phyloP scores from a whole-genome alignment of 2,113 vertebrate genomes.

The Paramormyrops kingsleyae region DNA sequence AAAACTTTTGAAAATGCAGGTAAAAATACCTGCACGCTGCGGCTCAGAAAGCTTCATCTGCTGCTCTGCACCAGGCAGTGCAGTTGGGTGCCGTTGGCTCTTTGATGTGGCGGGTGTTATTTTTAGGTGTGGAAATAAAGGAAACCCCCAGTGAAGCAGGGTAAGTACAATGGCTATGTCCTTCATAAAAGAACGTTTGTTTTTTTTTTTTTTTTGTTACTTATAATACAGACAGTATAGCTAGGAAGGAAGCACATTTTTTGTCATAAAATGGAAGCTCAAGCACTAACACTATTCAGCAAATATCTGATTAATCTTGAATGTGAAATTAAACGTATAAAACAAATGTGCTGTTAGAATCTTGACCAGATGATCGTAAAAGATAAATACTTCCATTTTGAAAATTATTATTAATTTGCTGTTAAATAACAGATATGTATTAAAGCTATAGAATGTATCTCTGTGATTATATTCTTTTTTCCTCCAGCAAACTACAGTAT shows the following conservation, averaged over 20 bases:
- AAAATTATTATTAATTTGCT: not conserved
- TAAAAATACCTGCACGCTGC: not conserved
- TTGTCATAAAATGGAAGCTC: not conserved
- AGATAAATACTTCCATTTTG: not conserved
- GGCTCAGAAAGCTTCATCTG: not conserved
- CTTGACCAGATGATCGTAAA: not conserved
- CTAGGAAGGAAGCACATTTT: not conserved
- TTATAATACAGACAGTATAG: not conserved
- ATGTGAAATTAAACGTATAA: not conserved
- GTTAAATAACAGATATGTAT: not conserved
- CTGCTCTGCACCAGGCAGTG: not conserved
- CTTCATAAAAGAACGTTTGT: not conserved
- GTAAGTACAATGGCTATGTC: not conserved
- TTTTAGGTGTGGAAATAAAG: not conserved
- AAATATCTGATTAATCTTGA: not conserved
- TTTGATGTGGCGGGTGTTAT: not conserved
- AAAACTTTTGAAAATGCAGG: not conserved
- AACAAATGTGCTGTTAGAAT: not conserved
- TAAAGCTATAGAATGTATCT: not conserved
- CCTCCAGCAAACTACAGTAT: not conserved
- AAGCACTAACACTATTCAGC: not conserved
- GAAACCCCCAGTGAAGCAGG: not conserved
- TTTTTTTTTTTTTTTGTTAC: not conserved
- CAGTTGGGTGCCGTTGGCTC: not conserved
- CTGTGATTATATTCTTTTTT: not conserved